Conservation (phyloP, 1,140 invertebrate genomes). For the Ostrea denselamellosa region DNA sequence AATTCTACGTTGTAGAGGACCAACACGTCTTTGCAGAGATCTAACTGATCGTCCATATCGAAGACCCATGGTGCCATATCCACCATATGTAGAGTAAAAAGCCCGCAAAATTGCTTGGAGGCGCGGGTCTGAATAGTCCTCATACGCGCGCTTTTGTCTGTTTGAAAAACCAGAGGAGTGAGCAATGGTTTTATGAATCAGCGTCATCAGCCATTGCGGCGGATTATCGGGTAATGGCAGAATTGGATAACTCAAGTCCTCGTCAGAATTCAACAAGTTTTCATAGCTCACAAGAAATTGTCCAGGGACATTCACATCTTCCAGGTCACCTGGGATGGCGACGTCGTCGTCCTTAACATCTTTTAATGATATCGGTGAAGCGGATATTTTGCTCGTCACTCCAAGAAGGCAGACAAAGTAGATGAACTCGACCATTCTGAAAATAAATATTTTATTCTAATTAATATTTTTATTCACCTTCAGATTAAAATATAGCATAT, state of each 20-base stretch:
- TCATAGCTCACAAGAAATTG: conserved; percentile 1
- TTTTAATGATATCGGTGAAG: neutral
- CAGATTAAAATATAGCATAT: neutral
- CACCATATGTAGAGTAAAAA: conserved; percentile 7
- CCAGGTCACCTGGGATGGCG: neutral
- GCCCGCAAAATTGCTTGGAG: neutral
- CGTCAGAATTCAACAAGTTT: conserved; percentile 20
- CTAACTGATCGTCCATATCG: conserved; percentile 10
- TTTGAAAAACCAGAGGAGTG: neutral
- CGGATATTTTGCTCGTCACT: neutral
- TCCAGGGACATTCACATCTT: neutral
- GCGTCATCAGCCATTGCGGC: conserved; percentile 20
- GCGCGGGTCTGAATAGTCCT: neutral
- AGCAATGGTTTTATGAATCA: neutral
- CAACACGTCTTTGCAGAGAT: neutral
- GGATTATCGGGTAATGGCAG: neutral
- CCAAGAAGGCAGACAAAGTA: neutral
- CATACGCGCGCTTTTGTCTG: conserved; percentile 18
- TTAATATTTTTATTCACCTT: neutral
- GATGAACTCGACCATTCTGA: conserved; percentile 16
- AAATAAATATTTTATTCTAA: neutral
- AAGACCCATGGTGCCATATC: neutral
- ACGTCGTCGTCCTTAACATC: neutral
- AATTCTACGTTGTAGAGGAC: conserved; percentile 16
- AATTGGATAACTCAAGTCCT: neutral